Percentiles rank a stretch among this genome's conserved stretches.
phyloP scores from a whole-genome alignment of 2,888 invertebrate genomes.

The Julus scanicus region DNA sequence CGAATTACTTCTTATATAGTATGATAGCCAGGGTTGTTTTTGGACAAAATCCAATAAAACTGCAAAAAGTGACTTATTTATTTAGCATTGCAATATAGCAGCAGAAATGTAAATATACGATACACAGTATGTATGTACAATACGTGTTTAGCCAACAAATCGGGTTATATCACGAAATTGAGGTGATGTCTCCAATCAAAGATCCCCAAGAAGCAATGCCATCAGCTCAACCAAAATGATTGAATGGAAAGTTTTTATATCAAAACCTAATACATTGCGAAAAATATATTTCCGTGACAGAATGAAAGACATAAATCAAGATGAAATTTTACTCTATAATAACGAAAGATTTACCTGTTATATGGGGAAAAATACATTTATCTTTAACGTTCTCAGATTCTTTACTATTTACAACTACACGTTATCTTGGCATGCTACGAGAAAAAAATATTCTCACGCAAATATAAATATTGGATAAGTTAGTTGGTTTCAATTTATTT shows the following conservation, averaged over 20 bases:
- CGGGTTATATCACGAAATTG: neutral
- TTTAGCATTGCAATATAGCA: neutral
- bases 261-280: neutral
- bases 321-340: neutral
- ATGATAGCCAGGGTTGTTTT: neutral
- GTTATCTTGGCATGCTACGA: neutral
- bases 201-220: neutral
- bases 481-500: neutral
- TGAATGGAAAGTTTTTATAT: neutral
- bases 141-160: neutral
- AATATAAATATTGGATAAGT: neutral
- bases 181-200: conserved; percentile 15
- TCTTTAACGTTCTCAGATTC: neutral
- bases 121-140: neutral
- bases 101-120: neutral
- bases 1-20: neutral
- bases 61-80: neutral
- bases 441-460: neutral
- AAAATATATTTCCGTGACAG: neutral
- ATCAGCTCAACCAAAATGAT: conserved; percentile 18
- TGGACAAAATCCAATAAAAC: neutral
- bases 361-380: no score
- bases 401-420: neutral
- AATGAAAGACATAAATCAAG: neutral
- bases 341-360: neutral